phyloP scores from a whole-genome alignment of 2,888 invertebrate genomes.

The Uloborus plumipes region DNA sequence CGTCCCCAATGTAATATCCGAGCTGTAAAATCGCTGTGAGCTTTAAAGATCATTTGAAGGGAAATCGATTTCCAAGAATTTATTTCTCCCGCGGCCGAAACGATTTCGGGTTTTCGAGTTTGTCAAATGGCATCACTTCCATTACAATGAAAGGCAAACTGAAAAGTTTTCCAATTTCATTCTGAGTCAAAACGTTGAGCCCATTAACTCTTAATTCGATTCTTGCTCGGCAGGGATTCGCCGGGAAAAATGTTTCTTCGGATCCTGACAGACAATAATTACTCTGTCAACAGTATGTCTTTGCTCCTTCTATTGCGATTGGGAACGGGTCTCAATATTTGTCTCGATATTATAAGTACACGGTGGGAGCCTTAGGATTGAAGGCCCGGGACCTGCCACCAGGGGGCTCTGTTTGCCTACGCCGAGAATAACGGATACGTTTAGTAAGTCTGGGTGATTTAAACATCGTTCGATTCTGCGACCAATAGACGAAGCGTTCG shows the following conservation, averaged over 20 bases:
- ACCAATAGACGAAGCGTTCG: constrained; percentile 42
- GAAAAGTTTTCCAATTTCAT: constrained; percentile 38
- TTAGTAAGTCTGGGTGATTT: constrained; percentile 63
- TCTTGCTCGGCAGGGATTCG: constrained; percentile 13
- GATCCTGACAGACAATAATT: constrained; percentile 54
- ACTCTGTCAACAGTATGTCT: constrained; percentile 62
- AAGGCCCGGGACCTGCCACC: constrained; percentile 33
- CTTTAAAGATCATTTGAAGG: too few species aligned
- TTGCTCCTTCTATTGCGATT: constrained; percentile 53
- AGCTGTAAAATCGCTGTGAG: too few species aligned
- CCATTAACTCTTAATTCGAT: constrained; percentile 61
- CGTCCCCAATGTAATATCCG: too few species aligned
- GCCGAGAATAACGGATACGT: constrained; percentile 60
- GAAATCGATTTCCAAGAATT: too few species aligned
- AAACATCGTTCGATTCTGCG: constrained; percentile 60
- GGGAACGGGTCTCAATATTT: constrained; percentile 50
- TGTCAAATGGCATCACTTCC: constrained; percentile 6
- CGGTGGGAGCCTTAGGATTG: constrained; percentile 35
- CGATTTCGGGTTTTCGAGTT: too few species aligned
- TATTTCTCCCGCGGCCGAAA: too few species aligned
- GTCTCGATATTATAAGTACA: constrained; percentile 48
- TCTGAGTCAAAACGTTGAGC: constrained; percentile 26
- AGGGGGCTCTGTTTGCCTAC: constrained; percentile 46
- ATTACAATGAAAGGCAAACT: constrained; percentile 21
- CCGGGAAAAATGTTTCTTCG: constrained; percentile 53